Evolutionary conservation across 2,113 vertebrate species (phyloP).

Genomic region (Eonycteris spelaea): DNA sequence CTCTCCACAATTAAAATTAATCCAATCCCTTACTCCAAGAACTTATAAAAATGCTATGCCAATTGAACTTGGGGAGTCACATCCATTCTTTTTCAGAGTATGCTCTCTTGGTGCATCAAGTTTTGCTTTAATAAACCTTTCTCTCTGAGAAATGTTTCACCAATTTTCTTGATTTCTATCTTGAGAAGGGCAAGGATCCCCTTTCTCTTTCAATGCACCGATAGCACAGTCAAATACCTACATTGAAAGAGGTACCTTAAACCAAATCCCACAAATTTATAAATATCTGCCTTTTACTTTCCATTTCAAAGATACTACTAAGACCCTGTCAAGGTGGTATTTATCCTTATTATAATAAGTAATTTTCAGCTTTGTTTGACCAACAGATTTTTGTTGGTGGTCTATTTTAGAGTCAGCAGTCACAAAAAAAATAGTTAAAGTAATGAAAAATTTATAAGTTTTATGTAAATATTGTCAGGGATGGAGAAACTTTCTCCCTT

Average conservation of each 20-base stretch:
- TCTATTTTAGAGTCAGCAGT: background rate
- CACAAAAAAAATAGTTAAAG: background rate
- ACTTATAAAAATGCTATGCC: too few species aligned
- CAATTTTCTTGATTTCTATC: too few species aligned
- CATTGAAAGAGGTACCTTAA: background rate
- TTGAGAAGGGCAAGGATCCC: too few species aligned
- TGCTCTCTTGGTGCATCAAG: too few species aligned
- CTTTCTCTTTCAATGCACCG: too few species aligned
- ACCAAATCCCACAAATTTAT: background rate
- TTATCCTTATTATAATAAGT: background rate
- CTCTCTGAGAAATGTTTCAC: too few species aligned
- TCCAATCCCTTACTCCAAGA: too few species aligned
- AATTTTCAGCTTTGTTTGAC: background rate
- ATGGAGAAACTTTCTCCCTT: background rate
- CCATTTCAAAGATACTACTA: background rate
- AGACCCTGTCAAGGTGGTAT: background rate
- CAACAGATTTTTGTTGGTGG: background rate
- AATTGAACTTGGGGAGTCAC: too few species aligned
- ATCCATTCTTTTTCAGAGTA: too few species aligned
- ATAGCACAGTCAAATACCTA: background rate
- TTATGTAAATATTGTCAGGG: background rate
- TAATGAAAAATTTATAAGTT: background rate
- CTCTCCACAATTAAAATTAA: too few species aligned
- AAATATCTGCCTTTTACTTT: background rate
- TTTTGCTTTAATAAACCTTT: too few species aligned